Evolutionary conservation across 1,140 invertebrate species (phyloP), one percentile per base, ranked within the genome.

Genomic region (Caenorhabditis elegans): DNA sequence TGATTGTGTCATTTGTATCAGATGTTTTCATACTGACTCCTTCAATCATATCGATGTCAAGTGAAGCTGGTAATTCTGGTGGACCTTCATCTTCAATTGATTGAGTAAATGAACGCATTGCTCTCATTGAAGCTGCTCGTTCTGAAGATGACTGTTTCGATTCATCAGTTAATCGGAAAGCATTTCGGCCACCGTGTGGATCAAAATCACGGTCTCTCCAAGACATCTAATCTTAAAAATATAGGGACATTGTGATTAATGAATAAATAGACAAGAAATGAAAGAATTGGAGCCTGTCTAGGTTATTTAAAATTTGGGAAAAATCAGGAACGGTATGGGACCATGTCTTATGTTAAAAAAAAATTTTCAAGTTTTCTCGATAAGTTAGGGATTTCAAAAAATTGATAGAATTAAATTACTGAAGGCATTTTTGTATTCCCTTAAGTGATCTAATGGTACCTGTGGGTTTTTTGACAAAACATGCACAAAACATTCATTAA

Each of bases 41-140:
- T 43, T 76, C 80, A 19, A 83, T 49, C 28, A 47, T 75, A 53
- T 88, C 87, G 60, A 87, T 87, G 48, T 87, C 87, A 13, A 88
- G 51, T 15, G 78, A 76, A 46, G 86, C 49, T 3, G 86, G 86
- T 34, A 87, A 48, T 43, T 86, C 86, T 10, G 86, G 86, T 47
- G 39, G 46, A 36, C 48, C 80, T 26, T 90, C 88, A 55, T 85
- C 79, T 43, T 89, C 88, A 26, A 89, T 85, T 4, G 88, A 90
- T 46, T 89, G 84, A 0, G 88, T 89, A 70, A 89, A 89, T n/a
- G 84, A 84, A 15, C 89, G 78, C 76, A 89, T 89, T 22, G 88
- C 88, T 15, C 82, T 51, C 43, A 83, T 48, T 43, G 82, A 43
- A 8, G 82, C 76, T 22, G 80, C 75, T 53, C 80, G 46, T 48